Evolutionary conservation across 2,113 vertebrate species (phyloP).

Genomic region (Danio rerio): DNA sequence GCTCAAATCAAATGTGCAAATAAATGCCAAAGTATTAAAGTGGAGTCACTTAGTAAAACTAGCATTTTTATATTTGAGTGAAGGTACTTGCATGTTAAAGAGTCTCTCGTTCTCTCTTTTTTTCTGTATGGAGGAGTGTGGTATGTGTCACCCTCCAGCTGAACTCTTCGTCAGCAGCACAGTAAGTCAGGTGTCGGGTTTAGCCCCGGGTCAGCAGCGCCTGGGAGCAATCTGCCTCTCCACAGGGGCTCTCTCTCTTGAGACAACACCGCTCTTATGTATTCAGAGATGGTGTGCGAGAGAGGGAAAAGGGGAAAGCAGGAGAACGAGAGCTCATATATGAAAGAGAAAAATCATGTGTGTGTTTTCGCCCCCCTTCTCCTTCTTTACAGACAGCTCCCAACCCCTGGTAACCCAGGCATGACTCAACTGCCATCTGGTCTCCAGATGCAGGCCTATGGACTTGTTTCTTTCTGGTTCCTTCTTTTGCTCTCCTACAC

Average conservation of each 20-base stretch:
- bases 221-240: conserved; percentile 76
- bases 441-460: conserved; percentile 79
- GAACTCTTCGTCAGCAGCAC: conserved; percentile 68
- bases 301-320: conserved; percentile 38
- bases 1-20: too few species aligned
- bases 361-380: conserved; percentile 47
- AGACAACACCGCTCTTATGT: conserved; percentile 54
- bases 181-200: conserved; percentile 79
- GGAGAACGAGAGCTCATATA: conserved; percentile 28
- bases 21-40: neutral
- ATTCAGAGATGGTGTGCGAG: conserved; percentile 36
- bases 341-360: conserved; percentile 45
- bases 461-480: conserved; percentile 57
- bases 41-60: neutral
- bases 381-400: conserved; percentile 57
- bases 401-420: conserved; percentile 73
- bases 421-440: conserved; percentile 85
- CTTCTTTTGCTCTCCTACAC: conserved; percentile 58
- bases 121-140: conserved; percentile 46
- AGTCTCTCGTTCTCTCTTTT: neutral
- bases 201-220: conserved; percentile 73
- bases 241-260: conserved; percentile 67
- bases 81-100: neutral
- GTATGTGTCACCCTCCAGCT: conserved; percentile 58
- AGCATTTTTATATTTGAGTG: neutral